Evolutionary conservation across 2,888 invertebrate genomes (phyloP), one percentile per base, ranked within the genome.

Genomic region (Hemicrepidius hirtus): DNA sequence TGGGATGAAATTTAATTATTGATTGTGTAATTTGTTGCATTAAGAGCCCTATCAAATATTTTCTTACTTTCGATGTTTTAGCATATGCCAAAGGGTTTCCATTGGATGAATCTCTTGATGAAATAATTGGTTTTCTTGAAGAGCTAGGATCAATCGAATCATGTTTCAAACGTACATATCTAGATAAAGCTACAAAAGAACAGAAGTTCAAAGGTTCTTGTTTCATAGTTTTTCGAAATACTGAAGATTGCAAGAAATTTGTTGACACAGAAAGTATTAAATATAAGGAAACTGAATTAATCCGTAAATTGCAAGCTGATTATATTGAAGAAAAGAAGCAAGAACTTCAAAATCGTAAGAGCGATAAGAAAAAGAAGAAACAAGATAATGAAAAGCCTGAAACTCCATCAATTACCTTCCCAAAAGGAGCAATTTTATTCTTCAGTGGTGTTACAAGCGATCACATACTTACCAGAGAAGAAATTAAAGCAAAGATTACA

Each of bases 21-120:
- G n/a, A n/a, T n/a, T n/a, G n/a, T n/a, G n/a, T n/a, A n/a, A n/a
- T n/a, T n/a, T n/a, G n/a, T n/a, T n/a, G n/a, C n/a, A n/a, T n/a
- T n/a, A n/a, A n/a, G n/a, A n/a, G n/a, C n/a, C n/a, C n/a, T n/a
- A n/a, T n/a, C n/a, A n/a, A n/a, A n/a, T n/a, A n/a, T n/a, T n/a
- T n/a, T n/a, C n/a, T n/a, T n/a, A n/a, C n/a, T n/a, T n/a, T n/a
- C n/a, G n/a, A n/a, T n/a, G n/a, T n/a, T n/a, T n/a, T n/a, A 86
- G 90, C 95, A 13, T 99, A 98, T 83, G 92, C 93, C 59, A 98
- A 98, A 89, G 95, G 95, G 4, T 96, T 96, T 81, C 92, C 94
- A 0, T 90, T 91, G 81, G 92, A 90, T 75, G 89, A 90, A 5
- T 85, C 87, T 0, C 88, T 90, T 6, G 93, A 95, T 77, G 90